Evolutionary conservation across 2,888 invertebrate species (phyloP).

Genomic region (Dendrolimus pini): DNA sequence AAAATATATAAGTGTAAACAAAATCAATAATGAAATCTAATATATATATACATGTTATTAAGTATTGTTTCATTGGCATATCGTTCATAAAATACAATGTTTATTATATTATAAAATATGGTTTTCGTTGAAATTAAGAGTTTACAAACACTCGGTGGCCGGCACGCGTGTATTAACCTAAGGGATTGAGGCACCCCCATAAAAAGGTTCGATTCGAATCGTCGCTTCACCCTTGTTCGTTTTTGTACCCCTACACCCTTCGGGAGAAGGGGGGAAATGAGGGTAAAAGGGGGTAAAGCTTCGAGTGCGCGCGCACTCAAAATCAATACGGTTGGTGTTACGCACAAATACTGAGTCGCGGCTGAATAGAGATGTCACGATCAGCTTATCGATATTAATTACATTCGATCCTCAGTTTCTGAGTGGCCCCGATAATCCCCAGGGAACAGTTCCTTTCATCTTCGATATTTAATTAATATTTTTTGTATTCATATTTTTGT

Average conservation of each 20-base stretch:
- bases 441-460: not conserved
- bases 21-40: too few relatives aligned
- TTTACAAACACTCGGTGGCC: slow-evolving; percentile 34
- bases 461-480: not conserved
- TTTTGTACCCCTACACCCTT: slow-evolving; percentile 36
- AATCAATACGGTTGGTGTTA: slow-evolving; percentile 69
- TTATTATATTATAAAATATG: not conserved
- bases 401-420: slow-evolving; percentile 17
- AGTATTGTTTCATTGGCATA: too few relatives aligned
- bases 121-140: slow-evolving; percentile 19
- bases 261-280: slow-evolving; percentile 16
- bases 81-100: too few relatives aligned
- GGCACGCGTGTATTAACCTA: slow-evolving; percentile 60
- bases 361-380: slow-evolving; percentile 57
- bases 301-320: slow-evolving; percentile 66
- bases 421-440: slow-evolving; percentile 5
- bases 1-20: too few relatives aligned
- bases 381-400: slow-evolving; percentile 45
- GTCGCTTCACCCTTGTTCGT: slow-evolving; percentile 60
- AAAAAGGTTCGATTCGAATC: slow-evolving; percentile 71
- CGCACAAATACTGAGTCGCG: slow-evolving; percentile 59
- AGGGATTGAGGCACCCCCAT: slow-evolving; percentile 60
- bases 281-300: slow-evolving; percentile 19
- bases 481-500: not conserved
- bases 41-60: too few relatives aligned